A percentile compares a stretch with the other conserved stretches of the same genome.
phyloP scores from a whole-genome alignment of 2,888 invertebrate genomes.

The Eilema griseolum region DNA sequence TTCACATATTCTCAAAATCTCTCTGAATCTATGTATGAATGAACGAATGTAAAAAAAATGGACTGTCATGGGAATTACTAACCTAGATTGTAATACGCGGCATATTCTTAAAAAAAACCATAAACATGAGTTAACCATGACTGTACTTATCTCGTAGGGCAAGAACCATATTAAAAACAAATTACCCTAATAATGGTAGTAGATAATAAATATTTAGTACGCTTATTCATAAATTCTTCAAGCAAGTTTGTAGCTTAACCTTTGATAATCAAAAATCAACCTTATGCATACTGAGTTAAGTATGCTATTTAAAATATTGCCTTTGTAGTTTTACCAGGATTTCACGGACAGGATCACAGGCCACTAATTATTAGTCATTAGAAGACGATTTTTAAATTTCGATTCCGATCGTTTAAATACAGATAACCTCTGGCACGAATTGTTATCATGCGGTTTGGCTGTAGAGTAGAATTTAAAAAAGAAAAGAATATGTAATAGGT shows the following conservation, averaged over 20 bases:
- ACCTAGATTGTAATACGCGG: too few relatives aligned
- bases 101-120: not conserved
- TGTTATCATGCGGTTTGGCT: not conserved
- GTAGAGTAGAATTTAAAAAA: not conserved
- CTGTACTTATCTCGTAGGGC: not conserved
- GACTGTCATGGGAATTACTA: too few relatives aligned
- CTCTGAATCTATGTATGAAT: too few relatives aligned
- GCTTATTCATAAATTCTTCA: not conserved
- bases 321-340: not conserved
- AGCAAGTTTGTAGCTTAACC: not conserved
- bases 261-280: not conserved
- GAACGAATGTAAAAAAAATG: too few relatives aligned
- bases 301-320: not conserved
- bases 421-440: not conserved
- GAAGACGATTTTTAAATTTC: not conserved
- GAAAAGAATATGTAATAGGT: too few relatives aligned
- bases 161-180: conserved; percentile 2
- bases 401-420: not conserved
- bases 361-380: conserved; percentile 1
- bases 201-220: not conserved
- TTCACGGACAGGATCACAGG: not conserved
- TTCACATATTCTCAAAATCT: too few relatives aligned
- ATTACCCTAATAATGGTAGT: not conserved
- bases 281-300: not conserved
- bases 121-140: not conserved